phyloP scores from a whole-genome alignment of 2,888 invertebrate genomes.

The Drosophila longiperda region DNA sequence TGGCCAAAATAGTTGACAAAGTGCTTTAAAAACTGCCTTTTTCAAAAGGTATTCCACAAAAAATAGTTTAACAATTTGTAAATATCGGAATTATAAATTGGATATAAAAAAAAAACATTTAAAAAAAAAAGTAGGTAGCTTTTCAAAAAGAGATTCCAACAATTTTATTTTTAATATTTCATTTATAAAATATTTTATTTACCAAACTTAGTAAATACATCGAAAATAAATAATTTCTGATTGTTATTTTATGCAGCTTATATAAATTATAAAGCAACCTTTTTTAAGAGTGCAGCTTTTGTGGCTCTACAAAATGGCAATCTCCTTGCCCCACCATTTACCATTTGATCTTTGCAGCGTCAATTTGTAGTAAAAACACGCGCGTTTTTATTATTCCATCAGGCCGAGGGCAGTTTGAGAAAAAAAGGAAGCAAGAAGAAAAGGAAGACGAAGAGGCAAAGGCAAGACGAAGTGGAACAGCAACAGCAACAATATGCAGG shows the following conservation, averaged over 20 bases:
- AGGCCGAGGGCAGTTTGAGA: constrained; percentile 37
- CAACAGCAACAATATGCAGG: constrained; percentile 4
- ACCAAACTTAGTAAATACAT: too few species aligned
- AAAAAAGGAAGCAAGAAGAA: background rate
- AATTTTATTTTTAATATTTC: too few species aligned
- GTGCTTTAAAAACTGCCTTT: too few species aligned
- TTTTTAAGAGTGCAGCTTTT: constrained; percentile 20
- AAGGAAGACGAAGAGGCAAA: constrained; percentile 1
- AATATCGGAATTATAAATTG: background rate
- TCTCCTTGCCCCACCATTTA: background rate
- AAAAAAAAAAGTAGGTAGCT: too few species aligned
- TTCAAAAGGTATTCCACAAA: background rate
- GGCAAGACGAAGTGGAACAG: background rate
- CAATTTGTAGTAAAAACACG: constrained; percentile 78
- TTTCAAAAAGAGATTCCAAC: too few species aligned
- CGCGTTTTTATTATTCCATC: constrained; percentile 82
- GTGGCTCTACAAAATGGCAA: constrained; percentile 10
- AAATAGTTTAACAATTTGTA: background rate
- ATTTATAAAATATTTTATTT: too few species aligned
- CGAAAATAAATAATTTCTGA: background rate
- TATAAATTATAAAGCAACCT: background rate
- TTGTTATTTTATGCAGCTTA: background rate
- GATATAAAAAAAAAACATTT: too few species aligned
- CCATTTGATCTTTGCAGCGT: constrained; percentile 69
- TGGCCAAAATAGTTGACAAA: background rate